These are phyloP conservation scores for Stichodactyla mertensii DNA, from an alignment of 64 coral and sea anemone species.

Conservation along the genomic window DNA sequence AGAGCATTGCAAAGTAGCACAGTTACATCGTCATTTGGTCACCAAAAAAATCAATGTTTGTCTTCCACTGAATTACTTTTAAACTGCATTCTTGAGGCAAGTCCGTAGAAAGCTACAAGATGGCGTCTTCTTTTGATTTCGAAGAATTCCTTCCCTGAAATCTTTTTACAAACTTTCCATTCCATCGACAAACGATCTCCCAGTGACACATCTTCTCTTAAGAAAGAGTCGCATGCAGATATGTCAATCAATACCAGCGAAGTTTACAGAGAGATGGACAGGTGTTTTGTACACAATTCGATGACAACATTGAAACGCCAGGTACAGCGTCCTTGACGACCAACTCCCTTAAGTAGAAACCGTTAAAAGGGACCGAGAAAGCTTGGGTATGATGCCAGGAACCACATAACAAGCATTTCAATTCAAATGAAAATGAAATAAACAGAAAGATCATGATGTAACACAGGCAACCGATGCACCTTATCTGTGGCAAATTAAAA, in stretches of 20 bases:
- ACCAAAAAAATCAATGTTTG: background rate
- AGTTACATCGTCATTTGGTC: background rate
- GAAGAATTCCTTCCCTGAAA: background rate
- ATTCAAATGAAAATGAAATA: too few species aligned
- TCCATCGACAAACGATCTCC: background rate
- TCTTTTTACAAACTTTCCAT: background rate
- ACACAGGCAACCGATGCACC: too few species aligned
- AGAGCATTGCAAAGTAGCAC: background rate
- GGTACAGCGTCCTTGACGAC: background rate
- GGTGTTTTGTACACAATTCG: background rate
- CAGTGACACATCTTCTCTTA: background rate
- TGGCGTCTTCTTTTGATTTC: background rate
- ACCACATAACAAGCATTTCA: background rate
- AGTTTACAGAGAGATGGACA: background rate
- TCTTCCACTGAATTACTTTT: background rate
- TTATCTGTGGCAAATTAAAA: too few species aligned
- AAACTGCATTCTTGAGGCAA: background rate
- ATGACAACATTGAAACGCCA: background rate
- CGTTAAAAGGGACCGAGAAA: background rate
- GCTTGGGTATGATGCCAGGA: background rate
- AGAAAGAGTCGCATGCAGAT: background rate
- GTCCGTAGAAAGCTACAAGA: background rate
- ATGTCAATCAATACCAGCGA: background rate
- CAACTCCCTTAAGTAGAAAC: background rate
- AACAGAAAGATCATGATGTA: too few species aligned